These are phyloP conservation scores for Caerostris extrusa DNA, from an alignment of 1,140 invertebrate genomes.

Conservation along the genomic window DNA sequence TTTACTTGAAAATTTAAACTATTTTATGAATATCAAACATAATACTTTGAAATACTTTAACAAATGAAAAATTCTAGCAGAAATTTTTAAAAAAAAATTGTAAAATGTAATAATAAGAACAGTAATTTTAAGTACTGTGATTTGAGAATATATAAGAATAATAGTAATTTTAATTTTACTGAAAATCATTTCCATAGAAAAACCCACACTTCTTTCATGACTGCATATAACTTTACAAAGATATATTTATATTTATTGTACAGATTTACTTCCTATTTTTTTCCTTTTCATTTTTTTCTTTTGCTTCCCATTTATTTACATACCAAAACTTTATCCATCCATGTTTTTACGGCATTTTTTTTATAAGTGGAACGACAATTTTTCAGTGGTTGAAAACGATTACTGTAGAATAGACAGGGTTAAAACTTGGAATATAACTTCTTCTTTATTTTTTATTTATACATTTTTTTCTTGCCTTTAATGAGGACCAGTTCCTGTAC, in stretches of 20 bases:
- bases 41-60: too few species aligned
- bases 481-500: conserved; percentile 54
- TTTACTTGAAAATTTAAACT: too few species aligned
- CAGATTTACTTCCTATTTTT: neutral
- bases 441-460: neutral
- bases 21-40: too few species aligned
- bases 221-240: neutral
- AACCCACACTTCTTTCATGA: neutral
- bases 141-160: too few species aligned
- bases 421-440: conserved; percentile 57
- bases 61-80: too few species aligned
- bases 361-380: conserved; percentile 14
- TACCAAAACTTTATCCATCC: neutral
- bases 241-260: conserved; percentile 23
- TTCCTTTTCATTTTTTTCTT: neutral
- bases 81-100: too few species aligned
- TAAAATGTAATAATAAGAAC: too few species aligned
- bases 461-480: neutral
- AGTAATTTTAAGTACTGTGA: too few species aligned
- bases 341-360: neutral
- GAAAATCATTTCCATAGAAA: too few species aligned
- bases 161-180: too few species aligned
- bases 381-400: conserved; percentile 35
- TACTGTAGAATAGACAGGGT: conserved; percentile 29
- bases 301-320: conserved; percentile 1